phyloP scores from a whole-genome alignment of 2,113 vertebrate genomes.

The Neotoma lepida region DNA sequence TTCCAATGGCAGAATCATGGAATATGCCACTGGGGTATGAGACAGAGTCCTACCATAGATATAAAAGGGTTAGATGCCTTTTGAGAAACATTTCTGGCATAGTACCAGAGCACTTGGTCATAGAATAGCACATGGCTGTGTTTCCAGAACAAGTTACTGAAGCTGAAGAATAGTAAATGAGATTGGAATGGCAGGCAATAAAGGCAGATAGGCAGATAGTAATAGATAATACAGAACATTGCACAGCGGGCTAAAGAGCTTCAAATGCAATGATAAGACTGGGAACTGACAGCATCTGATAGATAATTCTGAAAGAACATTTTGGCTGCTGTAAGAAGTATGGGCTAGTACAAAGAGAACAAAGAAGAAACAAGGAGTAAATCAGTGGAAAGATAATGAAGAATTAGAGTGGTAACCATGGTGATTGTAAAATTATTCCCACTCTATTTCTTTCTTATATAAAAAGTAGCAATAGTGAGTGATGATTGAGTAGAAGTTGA shows the following conservation, averaged over 20 bases:
- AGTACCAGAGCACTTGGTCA: neutral
- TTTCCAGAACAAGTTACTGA: neutral
- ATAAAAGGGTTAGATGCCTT: neutral
- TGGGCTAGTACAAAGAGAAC: neutral
- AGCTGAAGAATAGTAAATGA: neutral
- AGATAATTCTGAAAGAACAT: neutral
- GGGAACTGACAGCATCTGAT: neutral
- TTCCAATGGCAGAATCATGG: neutral
- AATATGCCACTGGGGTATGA: too few species aligned
- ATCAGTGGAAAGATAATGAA: neutral
- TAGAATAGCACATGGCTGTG: neutral
- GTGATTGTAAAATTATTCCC: neutral
- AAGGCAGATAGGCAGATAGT: neutral
- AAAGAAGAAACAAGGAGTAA: neutral
- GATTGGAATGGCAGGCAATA: neutral
- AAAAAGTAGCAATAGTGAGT: neutral
- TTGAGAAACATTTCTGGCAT: neutral
- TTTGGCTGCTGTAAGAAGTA: neutral
- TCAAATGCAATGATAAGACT: neutral
- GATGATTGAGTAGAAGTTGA: neutral
- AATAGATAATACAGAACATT: neutral
- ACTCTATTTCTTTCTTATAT: neutral
- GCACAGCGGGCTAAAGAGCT: neutral
- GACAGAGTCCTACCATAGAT: neutral
- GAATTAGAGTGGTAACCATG: neutral